Evolutionary conservation across 2,797 vertebrate genomes (phyloP).

Genomic region (Melanotaenia boesemani): DNA sequence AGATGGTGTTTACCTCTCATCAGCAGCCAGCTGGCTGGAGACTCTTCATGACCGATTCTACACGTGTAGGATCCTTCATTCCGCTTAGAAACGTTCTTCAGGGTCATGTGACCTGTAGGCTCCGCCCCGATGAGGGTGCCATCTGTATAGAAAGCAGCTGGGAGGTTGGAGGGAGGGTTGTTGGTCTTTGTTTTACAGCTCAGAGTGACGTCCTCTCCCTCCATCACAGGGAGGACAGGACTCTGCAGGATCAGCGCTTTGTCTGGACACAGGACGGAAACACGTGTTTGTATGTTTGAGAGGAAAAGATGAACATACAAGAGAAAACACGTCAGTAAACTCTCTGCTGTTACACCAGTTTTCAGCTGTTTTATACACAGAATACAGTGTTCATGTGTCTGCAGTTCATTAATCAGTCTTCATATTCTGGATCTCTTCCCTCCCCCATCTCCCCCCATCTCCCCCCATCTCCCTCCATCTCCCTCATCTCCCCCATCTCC

Average conservation of each 20-base stretch:
- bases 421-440: no score
- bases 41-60: fast-evolving
- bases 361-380: no score
- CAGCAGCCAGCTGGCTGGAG: slow-evolving; percentile 33
- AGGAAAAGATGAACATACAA: not conserved
- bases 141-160: slow-evolving; percentile 29
- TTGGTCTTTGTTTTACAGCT: not conserved
- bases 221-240: no score
- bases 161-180: not conserved
- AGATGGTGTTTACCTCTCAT: slow-evolving; percentile 1
- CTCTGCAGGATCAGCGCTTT: slow-evolving; percentile 33
- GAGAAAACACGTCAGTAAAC: no score
- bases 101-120: not conserved
- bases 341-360: no score
- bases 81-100: slow-evolving; percentile 8
- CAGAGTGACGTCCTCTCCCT: slow-evolving; percentile 23
- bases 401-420: no score
- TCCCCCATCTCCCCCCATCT: no score
- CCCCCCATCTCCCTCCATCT: no score
- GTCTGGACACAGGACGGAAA: slow-evolving; percentile 8
- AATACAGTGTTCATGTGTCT: no score
- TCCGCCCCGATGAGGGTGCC: fast-evolving
- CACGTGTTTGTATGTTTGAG: no score
- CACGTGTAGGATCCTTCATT: slow-evolving; percentile 31
- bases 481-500: no score